Conservation (phyloP, 2,888 invertebrate genomes). For the Tenthredo livida region DNA sequence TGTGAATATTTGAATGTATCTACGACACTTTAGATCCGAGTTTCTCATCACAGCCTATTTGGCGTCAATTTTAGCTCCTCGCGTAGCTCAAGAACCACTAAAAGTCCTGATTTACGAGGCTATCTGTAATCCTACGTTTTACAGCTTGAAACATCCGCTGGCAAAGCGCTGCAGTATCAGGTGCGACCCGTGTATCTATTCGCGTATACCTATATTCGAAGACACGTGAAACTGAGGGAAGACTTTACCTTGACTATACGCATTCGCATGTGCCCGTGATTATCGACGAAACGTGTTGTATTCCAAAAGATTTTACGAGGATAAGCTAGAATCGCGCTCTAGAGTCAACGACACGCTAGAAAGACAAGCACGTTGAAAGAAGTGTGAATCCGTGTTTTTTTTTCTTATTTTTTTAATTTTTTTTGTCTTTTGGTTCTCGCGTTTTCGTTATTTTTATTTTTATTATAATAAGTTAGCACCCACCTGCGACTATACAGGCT, state of each 20-base stretch:
- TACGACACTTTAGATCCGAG: not conserved
- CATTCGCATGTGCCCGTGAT: conserved; percentile 36
- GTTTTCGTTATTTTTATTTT: not conserved
- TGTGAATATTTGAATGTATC: not conserved
- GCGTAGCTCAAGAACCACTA: not conserved
- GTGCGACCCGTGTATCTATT: not conserved
- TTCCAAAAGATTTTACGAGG: conserved; percentile 15
- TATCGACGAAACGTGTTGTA: conserved; percentile 37
- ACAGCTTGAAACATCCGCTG: not conserved
- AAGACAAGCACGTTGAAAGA: conserved; percentile 19
- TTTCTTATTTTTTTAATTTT: not conserved
- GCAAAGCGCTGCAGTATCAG: conserved; percentile 27
- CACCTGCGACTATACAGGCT: conserved; percentile 1
- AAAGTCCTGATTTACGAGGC: conserved; percentile 37
- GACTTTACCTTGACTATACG: not conserved
- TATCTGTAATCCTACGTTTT: conserved; percentile 17
- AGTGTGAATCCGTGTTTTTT: not conserved
- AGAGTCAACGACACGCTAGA: not conserved
- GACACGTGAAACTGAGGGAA: not conserved
- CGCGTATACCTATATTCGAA: not conserved
- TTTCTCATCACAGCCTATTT: not conserved
- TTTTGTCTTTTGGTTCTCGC: not conserved
- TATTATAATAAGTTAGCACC: not conserved
- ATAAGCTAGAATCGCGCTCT: conserved; percentile 15
- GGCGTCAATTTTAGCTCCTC: not conserved